Percentiles rank a stretch among this genome's conserved stretches.
Evolutionary conservation across 64 coral and sea anemone species (phyloP).

Genomic region (Montipora foliosa): DNA sequence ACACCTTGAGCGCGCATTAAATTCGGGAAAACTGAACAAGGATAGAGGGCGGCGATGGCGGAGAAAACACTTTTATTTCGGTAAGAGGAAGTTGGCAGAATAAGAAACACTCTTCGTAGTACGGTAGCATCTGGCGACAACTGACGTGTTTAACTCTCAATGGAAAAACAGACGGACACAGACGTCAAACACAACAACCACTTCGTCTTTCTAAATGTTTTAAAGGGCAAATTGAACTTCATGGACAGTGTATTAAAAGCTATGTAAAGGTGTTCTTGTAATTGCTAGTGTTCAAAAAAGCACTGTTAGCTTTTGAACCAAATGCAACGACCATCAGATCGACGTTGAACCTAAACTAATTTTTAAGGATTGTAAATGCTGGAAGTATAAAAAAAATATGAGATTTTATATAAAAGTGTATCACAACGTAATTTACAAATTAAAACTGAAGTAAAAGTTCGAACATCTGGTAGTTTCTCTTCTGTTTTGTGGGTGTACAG

Average conservation of each 20-base stretch:
- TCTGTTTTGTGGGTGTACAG: too few relatives aligned
- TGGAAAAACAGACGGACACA: too few relatives aligned
- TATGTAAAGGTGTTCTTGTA: background rate
- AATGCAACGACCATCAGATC: background rate
- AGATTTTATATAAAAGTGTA: background rate
- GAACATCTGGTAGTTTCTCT: too few relatives aligned
- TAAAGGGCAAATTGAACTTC: too few relatives aligned
- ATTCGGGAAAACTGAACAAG: conserved; percentile 63
- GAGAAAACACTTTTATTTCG: conserved; percentile 35
- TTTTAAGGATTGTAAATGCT: background rate
- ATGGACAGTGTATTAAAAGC: background rate
- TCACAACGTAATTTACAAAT: background rate
- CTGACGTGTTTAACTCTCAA: too few relatives aligned
- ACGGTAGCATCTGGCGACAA: too few relatives aligned
- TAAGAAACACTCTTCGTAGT: background rate
- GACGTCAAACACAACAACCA: too few relatives aligned
- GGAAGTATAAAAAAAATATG: background rate
- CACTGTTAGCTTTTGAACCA: background rate
- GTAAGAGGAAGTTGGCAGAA: conserved; percentile 14
- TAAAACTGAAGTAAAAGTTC: background rate
- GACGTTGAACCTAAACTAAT: background rate
- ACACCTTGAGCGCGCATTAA: conserved; percentile 71
- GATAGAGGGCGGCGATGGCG: conserved; percentile 71
- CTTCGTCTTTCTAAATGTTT: too few relatives aligned
- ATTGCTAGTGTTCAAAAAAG: background rate